Percentiles rank a stretch among this genome's conserved stretches.
These are phyloP conservation scores for Meteorus cinctellus DNA, from an alignment of 2,888 invertebrate genomes.

Conservation along the genomic window DNA sequence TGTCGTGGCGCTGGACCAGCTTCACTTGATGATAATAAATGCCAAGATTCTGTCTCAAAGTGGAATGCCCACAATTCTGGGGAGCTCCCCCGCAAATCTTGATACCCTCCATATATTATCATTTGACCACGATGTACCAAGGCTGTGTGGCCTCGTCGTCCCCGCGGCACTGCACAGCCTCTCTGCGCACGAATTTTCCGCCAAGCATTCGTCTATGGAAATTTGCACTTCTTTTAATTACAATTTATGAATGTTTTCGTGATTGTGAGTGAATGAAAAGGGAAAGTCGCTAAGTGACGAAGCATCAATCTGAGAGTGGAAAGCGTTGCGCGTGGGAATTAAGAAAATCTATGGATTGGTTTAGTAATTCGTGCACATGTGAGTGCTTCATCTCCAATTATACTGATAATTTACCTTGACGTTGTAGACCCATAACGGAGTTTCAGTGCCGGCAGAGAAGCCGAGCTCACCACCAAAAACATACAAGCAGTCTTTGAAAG, in stretches of 20 bases:
- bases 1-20: constrained; percentile 82
- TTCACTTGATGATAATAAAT: constrained; percentile 74
- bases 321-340: constrained; percentile 15
- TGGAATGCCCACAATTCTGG: constrained; percentile 91
- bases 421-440: constrained; percentile 89
- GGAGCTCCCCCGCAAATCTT: constrained; percentile 88
- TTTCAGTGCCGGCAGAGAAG: constrained; percentile 84
- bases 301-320: background rate
- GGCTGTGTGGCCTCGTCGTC: constrained; percentile 88
- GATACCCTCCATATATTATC: constrained; percentile 91
- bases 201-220: constrained; percentile 76
- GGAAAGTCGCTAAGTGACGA: constrained; percentile 16
- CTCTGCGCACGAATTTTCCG: constrained; percentile 77
- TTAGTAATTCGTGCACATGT: background rate
- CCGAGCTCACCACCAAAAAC: constrained; percentile 92
- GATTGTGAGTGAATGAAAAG: background rate
- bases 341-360: background rate
- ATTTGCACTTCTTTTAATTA: constrained; percentile 18
- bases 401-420: constrained; percentile 76
- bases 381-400: constrained; percentile 1
- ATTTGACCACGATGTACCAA: constrained; percentile 85
- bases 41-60: constrained; percentile 90
- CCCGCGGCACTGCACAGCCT: constrained; percentile 80
- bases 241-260: constrained; percentile 19
- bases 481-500: constrained; percentile 83